phyloP scores from a whole-genome alignment of 1,140 invertebrate genomes.

The Pararge aegeria region DNA sequence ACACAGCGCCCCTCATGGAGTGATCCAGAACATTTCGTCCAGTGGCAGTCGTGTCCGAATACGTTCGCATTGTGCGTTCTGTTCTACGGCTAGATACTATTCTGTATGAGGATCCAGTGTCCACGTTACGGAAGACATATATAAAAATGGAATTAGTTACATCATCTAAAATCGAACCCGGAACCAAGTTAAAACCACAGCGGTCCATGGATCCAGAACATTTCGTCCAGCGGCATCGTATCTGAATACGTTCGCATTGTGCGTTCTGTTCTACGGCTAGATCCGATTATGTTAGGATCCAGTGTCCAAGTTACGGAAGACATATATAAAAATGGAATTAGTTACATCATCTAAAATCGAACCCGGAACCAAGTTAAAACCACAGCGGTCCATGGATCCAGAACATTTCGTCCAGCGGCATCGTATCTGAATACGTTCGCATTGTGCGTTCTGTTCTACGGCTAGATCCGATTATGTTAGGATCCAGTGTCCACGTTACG shows the following conservation, averaged over 20 bases:
- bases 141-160: constrained; percentile 94
- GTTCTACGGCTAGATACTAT: constrained; percentile 95
- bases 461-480: constrained; percentile 96
- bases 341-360: too few species aligned
- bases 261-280: constrained; percentile 93
- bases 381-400: constrained; percentile 92
- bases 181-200: too few species aligned
- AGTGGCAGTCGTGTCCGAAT: constrained; percentile 95
- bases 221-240: constrained; percentile 96
- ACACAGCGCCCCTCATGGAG: constrained; percentile 95
- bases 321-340: constrained; percentile 96
- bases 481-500: constrained; percentile 96
- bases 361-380: too few species aligned
- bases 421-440: constrained; percentile 96
- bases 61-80: constrained; percentile 94
- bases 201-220: constrained; percentile 95
- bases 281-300: constrained; percentile 97
- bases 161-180: too few species aligned
- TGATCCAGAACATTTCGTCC: constrained; percentile 95
- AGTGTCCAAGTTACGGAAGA: constrained; percentile 96
- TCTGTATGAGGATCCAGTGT: constrained; percentile 96
- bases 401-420: constrained; percentile 96
- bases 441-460: constrained; percentile 92
- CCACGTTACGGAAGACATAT: constrained; percentile 97
- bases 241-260: constrained; percentile 95